Conservation (phyloP, 37 sponge, comb jelly and placozoan genomes). For the Geodia barretti region DNA sequence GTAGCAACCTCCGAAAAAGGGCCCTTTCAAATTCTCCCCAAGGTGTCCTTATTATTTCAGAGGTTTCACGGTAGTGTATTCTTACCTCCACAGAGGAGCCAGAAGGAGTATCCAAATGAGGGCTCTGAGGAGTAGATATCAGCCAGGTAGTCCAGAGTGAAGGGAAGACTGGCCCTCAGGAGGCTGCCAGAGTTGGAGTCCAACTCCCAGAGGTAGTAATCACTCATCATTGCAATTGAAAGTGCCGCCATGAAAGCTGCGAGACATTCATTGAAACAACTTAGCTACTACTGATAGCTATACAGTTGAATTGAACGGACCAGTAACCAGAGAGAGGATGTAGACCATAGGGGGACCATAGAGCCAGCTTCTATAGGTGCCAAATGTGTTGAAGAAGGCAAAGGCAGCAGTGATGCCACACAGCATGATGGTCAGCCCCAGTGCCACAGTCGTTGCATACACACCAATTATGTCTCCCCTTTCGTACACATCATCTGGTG, state of each 20-base stretch:
- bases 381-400: slow-evolving; percentile 71
- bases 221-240: slow-evolving; percentile 25
- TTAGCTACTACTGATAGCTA: too few relatives aligned
- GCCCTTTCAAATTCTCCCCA: too few relatives aligned
- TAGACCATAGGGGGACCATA: slow-evolving; percentile 73
- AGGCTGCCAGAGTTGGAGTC: neutral
- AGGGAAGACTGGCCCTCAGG: neutral
- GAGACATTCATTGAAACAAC: too few relatives aligned
- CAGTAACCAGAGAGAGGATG: slow-evolving; percentile 48
- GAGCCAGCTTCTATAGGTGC: slow-evolving; percentile 66
- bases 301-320: too few relatives aligned
- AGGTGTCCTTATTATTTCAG: too few relatives aligned
- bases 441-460: slow-evolving; percentile 31
- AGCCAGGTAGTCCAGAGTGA: neutral
- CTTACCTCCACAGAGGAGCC: slow-evolving; percentile 10
- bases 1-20: too few relatives aligned
- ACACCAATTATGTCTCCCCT: slow-evolving; percentile 9
- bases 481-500: neutral
- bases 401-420: slow-evolving; percentile 29
- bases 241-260: slow-evolving; percentile 19
- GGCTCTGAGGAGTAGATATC: slow-evolving; percentile 1
- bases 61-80: too few relatives aligned
- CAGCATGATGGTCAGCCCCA: slow-evolving; percentile 40
- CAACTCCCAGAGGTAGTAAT: slow-evolving; percentile 40
- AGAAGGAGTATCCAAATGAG: slow-evolving; percentile 17